These are phyloP conservation scores for Plecturocebus donacophilus DNA, from an alignment of 2,113 vertebrate species.

Conservation along the genomic window DNA sequence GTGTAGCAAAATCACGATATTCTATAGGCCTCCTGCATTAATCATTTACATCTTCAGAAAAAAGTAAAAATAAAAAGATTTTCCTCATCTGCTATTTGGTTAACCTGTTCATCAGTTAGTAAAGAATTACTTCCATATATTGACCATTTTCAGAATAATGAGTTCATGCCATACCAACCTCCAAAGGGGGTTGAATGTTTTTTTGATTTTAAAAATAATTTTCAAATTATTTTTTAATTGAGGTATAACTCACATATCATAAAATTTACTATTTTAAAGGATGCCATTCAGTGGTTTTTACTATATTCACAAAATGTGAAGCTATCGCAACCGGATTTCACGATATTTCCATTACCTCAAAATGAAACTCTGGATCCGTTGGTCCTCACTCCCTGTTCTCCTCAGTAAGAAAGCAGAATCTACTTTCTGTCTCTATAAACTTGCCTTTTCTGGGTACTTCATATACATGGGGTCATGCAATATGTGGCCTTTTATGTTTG, in stretches of 20 bases:
- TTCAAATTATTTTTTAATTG: neutral
- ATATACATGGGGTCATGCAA: neutral
- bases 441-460: neutral
- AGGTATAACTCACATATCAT: neutral
- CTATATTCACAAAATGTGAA: neutral
- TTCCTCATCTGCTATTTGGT: neutral
- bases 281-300: neutral
- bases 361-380: neutral
- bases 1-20: neutral
- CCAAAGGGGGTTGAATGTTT: neutral
- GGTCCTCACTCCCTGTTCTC: neutral
- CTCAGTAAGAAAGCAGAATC: neutral
- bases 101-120: neutral
- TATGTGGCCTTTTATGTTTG: neutral
- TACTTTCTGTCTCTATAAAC: neutral
- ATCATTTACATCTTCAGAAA: neutral
- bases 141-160: neutral
- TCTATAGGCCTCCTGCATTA: neutral
- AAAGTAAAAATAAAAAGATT: neutral
- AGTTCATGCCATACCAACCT: neutral
- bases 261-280: neutral
- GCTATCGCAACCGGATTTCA: neutral
- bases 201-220: neutral
- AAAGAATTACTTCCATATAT: conserved; percentile 9
- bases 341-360: neutral